phyloP scores from a whole-genome alignment of 2,888 invertebrate species.

The Lamellibrachia satsuma region DNA sequence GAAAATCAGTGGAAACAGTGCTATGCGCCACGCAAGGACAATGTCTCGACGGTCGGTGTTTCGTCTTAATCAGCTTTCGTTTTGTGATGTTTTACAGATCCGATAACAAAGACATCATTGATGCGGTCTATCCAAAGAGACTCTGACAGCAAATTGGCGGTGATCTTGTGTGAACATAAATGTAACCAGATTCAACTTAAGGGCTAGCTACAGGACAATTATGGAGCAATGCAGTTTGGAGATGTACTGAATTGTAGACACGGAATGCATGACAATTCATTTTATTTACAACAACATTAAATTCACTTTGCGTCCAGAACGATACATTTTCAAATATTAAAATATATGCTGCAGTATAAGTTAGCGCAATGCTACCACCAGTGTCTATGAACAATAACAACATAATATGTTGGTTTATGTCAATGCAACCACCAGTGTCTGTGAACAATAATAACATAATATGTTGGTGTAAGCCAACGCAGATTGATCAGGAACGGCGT shows the following conservation, averaged over 20 bases:
- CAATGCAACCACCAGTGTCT: background rate
- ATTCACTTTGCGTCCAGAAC: background rate
- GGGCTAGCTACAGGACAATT: too few relatives aligned
- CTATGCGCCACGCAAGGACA: too few relatives aligned
- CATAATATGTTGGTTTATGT: too few relatives aligned
- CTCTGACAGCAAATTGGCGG: too few relatives aligned
- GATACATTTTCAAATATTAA: background rate
- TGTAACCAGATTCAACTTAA: too few relatives aligned
- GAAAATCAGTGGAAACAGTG: too few relatives aligned
- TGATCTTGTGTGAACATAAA: too few relatives aligned
- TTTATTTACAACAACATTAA: background rate
- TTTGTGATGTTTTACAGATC: too few relatives aligned
- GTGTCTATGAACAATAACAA: background rate
- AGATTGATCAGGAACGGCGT: background rate
- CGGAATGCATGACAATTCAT: background rate
- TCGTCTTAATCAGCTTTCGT: too few relatives aligned
- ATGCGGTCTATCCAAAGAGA: too few relatives aligned
- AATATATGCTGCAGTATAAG: background rate
- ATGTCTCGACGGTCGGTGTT: too few relatives aligned
- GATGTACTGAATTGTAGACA: background rate
- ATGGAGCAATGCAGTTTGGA: background rate
- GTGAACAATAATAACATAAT: background rate
- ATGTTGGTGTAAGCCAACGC: background rate
- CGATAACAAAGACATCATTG: too few relatives aligned
- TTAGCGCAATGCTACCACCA: background rate